Evolutionary conservation across 2,797 vertebrate genomes (phyloP).

Genomic region (Micrastur ruficollis): DNA sequence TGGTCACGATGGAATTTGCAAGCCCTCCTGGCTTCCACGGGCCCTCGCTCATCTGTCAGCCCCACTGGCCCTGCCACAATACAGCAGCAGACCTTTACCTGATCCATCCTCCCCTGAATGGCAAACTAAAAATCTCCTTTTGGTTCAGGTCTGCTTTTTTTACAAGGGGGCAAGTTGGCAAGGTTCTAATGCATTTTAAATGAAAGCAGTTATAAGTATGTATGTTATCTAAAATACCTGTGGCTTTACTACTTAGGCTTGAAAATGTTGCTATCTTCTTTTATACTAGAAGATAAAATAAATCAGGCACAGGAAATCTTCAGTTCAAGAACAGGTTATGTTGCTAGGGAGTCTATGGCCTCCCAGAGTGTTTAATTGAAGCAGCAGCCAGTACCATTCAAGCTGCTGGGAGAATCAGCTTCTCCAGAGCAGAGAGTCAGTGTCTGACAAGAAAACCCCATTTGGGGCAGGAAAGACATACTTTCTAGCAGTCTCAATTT

Average conservation of each 20-base stretch:
- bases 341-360: slow-evolving; percentile 39
- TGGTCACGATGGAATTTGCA: not conserved
- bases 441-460: slow-evolving; percentile 40
- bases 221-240: slow-evolving; percentile 31
- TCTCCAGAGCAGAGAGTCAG: not conserved
- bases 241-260: slow-evolving; percentile 11
- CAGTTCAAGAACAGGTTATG: slow-evolving; percentile 45
- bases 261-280: slow-evolving; percentile 23
- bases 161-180: not conserved
- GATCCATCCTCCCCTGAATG: not conserved
- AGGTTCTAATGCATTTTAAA: slow-evolving; percentile 19
- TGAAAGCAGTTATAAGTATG: not conserved
- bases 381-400: not conserved
- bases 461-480: slow-evolving; percentile 26
- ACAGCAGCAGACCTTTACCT: not conserved
- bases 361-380: slow-evolving; percentile 53
- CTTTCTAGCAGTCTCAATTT: slow-evolving; percentile 39
- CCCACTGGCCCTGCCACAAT: not conserved
- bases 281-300: slow-evolving; percentile 24
- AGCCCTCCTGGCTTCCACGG: not conserved
- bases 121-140: not conserved
- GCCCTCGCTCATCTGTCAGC: not conserved
- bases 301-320: slow-evolving; percentile 25
- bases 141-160: not conserved
- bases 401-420: slow-evolving; percentile 27